Conservation (phyloP, 1,140 invertebrate genomes). For the Drosophila parvula region DNA sequence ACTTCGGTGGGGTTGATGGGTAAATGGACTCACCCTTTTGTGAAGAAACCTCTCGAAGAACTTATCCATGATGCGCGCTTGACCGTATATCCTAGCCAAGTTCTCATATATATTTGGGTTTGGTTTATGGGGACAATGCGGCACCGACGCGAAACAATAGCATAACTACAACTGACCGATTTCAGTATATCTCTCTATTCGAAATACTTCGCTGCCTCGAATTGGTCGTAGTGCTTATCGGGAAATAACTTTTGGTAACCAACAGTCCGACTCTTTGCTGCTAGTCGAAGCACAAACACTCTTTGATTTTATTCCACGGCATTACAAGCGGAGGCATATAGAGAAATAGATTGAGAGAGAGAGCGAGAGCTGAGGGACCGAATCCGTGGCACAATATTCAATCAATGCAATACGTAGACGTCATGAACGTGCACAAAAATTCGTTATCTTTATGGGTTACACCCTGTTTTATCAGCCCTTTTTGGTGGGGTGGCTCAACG, state of each 20-base stretch:
- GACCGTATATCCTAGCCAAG: not conserved
- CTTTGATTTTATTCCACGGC: not conserved
- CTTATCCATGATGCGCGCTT: slow-evolving; percentile 39
- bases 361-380: not conserved
- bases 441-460: slow-evolving; percentile 42
- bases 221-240: slow-evolving; percentile 67
- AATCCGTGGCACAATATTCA: not conserved
- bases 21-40: slow-evolving; percentile 49
- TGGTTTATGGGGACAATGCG: slow-evolving; percentile 28
- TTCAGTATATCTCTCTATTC: slow-evolving; percentile 48
- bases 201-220: slow-evolving; percentile 48
- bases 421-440: slow-evolving; percentile 17
- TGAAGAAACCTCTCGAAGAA: slow-evolving; percentile 46
- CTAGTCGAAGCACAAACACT: slow-evolving; percentile 23
- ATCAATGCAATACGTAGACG: slow-evolving; percentile 5
- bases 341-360: too few relatives aligned
- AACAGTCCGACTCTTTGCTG: slow-evolving; percentile 20
- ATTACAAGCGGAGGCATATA: not conserved
- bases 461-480: slow-evolving; percentile 37
- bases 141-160: slow-evolving; percentile 61
- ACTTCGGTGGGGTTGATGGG: too few relatives aligned
- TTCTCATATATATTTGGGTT: not conserved
- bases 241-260: slow-evolving; percentile 41
- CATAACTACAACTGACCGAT: slow-evolving; percentile 64
- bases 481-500: not conserved